A percentile compares a stretch with the other conserved stretches of the same genome.
Evolutionary conservation across 2,113 vertebrate species (phyloP).

Genomic region (Cheirogaleus medius): DNA sequence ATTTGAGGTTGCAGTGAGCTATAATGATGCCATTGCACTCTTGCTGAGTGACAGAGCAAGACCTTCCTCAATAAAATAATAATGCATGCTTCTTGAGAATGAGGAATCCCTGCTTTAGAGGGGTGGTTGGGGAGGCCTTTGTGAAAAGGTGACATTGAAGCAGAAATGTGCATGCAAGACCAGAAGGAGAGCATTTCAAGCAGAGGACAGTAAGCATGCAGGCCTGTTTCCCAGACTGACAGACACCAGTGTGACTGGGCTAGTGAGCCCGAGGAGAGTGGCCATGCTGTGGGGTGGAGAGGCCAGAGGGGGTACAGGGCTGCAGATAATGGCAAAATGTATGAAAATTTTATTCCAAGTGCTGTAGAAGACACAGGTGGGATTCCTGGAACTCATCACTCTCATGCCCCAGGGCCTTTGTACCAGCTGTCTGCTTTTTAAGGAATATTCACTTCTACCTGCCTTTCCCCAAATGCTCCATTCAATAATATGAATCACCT

Average conservation of each 20-base stretch:
- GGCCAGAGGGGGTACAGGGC: not conserved
- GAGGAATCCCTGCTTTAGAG: not conserved
- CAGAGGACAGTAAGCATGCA: not conserved
- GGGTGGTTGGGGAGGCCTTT: not conserved
- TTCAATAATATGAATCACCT: not conserved
- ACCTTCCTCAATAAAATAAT: too few relatives aligned
- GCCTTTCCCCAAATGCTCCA: not conserved
- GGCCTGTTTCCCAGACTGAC: not conserved
- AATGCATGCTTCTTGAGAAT: not conserved
- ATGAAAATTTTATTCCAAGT: not conserved
- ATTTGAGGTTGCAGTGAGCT: too few relatives aligned
- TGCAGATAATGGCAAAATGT: not conserved
- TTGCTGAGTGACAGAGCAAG: too few relatives aligned
- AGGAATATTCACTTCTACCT: not conserved
- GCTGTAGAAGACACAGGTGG: not conserved
- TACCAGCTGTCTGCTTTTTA: not conserved
- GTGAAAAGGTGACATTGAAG: not conserved
- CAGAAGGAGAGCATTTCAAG: not conserved
- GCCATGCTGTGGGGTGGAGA: not conserved
- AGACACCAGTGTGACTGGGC: not conserved
- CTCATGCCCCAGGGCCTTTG: not conserved
- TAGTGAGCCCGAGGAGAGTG: not conserved
- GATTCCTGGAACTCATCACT: not conserved
- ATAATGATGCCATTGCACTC: too few relatives aligned
- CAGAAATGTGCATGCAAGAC: not conserved